Evolutionary conservation across 1,140 invertebrate species (phyloP).

Genomic region (Anastrepha ludens): DNA sequence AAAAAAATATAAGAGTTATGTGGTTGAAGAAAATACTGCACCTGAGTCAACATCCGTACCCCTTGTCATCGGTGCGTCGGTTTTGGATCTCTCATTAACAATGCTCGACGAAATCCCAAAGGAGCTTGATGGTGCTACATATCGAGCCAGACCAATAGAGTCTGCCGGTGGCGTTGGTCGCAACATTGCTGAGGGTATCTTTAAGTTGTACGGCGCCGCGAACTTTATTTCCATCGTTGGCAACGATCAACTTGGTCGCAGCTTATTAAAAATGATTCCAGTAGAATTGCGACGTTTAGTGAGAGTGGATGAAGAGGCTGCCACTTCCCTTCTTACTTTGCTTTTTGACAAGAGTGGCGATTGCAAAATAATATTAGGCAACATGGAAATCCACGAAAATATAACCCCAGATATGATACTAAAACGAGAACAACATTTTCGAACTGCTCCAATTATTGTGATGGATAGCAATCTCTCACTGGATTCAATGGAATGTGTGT

Average conservation of each 20-base stretch:
- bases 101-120: constrained; percentile 67
- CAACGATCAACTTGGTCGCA: constrained; percentile 78
- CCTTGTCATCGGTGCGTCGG: constrained; percentile 69
- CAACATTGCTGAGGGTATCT: constrained; percentile 91
- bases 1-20: not conserved
- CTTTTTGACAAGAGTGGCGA: constrained; percentile 84
- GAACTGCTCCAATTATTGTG: constrained; percentile 82
- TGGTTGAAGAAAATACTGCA: not conserved
- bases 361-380: constrained; percentile 86
- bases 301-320: constrained; percentile 68
- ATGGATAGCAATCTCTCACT: constrained; percentile 87
- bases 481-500: constrained; percentile 79
- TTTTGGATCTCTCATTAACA: constrained; percentile 66
- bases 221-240: constrained; percentile 89
- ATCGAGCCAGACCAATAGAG: constrained; percentile 79
- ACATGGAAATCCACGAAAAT: constrained; percentile 86
- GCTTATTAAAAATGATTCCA: constrained; percentile 73
- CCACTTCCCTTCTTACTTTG: constrained; percentile 84
- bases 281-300: constrained; percentile 70
- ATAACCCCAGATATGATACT: constrained; percentile 80
- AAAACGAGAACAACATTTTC: constrained; percentile 76
- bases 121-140: constrained; percentile 87
- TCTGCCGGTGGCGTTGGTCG: constrained; percentile 90
- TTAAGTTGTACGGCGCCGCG: constrained; percentile 80
- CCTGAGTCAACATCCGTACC: not conserved